Conservation (phyloP, 2,888 invertebrate genomes). For the Blastobasis lacticolella region DNA sequence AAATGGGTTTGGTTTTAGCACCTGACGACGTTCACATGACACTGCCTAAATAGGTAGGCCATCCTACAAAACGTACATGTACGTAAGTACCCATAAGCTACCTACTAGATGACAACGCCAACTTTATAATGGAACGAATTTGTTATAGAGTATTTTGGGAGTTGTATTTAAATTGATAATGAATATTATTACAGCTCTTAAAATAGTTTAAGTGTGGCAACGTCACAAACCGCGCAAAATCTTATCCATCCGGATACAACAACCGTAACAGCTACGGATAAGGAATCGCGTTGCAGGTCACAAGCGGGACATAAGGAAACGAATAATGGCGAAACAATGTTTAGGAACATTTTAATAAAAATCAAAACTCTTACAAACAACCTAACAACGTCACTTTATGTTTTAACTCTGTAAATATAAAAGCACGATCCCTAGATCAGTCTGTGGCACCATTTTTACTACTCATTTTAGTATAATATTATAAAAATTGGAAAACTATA, state of each 20-base stretch:
- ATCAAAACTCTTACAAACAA: constrained; percentile 44
- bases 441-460: constrained; percentile 53
- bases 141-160: no score
- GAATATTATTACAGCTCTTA: no score
- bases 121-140: no score
- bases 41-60: no score
- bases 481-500: constrained; percentile 35
- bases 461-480: constrained; percentile 17
- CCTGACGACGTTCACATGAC: no score
- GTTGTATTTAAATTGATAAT: no score
- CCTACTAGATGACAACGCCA: no score
- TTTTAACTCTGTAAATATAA: constrained; percentile 30
- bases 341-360: constrained; percentile 68
- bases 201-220: no score
- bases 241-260: constrained; percentile 11
- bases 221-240: no score
- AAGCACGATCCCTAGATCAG: constrained; percentile 48
- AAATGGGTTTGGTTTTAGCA: no score
- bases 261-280: constrained; percentile 19
- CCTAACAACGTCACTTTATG: constrained; percentile 37
- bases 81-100: no score
- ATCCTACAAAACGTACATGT: no score
- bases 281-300: constrained; percentile 8
- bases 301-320: constrained; percentile 40
- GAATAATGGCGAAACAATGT: constrained; percentile 39